These are phyloP conservation scores for Phymorhynchus buccinoides DNA, from an alignment of 1,140 invertebrate genomes.

Conservation along the genomic window DNA sequence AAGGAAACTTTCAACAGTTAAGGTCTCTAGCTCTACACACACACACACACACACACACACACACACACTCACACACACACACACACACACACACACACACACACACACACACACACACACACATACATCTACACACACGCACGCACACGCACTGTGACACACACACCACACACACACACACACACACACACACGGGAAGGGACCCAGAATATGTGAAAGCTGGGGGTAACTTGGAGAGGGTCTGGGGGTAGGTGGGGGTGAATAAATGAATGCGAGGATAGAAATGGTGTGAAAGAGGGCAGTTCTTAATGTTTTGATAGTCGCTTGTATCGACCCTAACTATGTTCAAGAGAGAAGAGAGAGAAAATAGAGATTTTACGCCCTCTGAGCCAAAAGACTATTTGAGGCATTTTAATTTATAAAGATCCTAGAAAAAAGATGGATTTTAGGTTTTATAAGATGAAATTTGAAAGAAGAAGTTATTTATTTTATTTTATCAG, in stretches of 20 bases:
- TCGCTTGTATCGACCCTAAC: background rate
- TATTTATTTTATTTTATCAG: too few relatives aligned
- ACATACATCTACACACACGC: background rate
- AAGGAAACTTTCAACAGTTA: too few relatives aligned
- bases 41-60: background rate
- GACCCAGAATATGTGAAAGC: background rate
- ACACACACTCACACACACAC: background rate
- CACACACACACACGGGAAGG: background rate
- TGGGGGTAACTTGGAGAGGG: background rate
- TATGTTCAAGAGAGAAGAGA: background rate
- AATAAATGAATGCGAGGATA: background rate
- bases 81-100: background rate
- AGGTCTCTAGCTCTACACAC: too few relatives aligned
- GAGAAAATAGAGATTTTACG: background rate
- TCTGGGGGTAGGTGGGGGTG: background rate
- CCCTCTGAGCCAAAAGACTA: too few relatives aligned
- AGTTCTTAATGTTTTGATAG: background rate
- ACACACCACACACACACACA: background rate
- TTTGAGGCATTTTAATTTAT: too few relatives aligned
- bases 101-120: background rate
- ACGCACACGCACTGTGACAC: background rate
- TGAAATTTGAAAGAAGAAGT: too few relatives aligned
- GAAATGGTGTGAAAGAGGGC: background rate
- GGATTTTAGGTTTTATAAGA: too few relatives aligned
- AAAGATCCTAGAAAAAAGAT: too few relatives aligned